Evolutionary conservation across 2,888 invertebrate species (phyloP).

Genomic region (Sycophila texana): DNA sequence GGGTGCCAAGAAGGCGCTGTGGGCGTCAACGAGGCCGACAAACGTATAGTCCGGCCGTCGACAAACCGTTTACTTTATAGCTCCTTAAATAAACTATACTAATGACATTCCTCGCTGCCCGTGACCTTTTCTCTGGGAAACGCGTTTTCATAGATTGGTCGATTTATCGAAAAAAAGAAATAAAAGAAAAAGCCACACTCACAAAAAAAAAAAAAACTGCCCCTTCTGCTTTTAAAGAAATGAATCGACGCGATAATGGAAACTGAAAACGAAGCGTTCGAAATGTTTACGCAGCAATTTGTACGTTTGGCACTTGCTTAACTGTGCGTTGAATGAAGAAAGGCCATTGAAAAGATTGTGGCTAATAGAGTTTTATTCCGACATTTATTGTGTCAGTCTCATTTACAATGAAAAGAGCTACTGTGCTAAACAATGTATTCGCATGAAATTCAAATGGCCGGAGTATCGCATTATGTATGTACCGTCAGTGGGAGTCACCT

Average conservation of each 20-base stretch:
- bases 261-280: too few relatives aligned
- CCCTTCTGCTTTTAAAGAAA: too few relatives aligned
- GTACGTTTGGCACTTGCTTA: too few relatives aligned
- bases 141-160: neutral
- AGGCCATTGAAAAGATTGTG: neutral
- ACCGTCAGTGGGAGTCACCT: neutral
- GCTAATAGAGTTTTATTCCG: neutral
- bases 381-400: slow-evolving; percentile 9
- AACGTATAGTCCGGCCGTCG: neutral
- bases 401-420: slow-evolving; percentile 23
- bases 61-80: neutral
- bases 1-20: neutral
- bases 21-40: slow-evolving; percentile 49
- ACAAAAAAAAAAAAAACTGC: too few relatives aligned
- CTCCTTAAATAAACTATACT: slow-evolving; percentile 1
- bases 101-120: neutral
- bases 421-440: neutral
- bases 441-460: neutral
- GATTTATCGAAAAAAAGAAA: too few relatives aligned
- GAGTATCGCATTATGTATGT: neutral
- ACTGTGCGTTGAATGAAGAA: neutral
- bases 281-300: too few relatives aligned
- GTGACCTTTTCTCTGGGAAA: neutral
- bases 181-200: too few relatives aligned
- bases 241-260: too few relatives aligned